phyloP scores from a whole-genome alignment of 2,113 vertebrate species.

The Odontophorus gujanensis region DNA sequence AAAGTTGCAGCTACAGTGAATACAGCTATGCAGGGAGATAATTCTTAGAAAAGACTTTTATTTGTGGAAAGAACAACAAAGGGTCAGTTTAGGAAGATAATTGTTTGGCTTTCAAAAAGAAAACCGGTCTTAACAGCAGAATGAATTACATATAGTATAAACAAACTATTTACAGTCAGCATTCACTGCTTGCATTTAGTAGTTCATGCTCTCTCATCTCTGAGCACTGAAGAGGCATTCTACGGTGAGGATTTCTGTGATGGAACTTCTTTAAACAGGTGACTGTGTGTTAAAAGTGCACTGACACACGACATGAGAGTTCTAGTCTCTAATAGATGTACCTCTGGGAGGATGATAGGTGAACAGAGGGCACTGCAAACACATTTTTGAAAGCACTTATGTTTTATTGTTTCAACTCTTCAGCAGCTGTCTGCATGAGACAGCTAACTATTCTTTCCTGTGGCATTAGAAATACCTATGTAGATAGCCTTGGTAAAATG shows the following conservation, averaged over 20 bases:
- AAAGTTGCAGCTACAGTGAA: neutral
- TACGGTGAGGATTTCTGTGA: slow-evolving; percentile 59
- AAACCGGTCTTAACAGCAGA: neutral
- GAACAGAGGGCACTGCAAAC: neutral
- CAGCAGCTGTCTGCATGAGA: neutral
- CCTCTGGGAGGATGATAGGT: neutral
- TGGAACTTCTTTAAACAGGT: slow-evolving; percentile 67
- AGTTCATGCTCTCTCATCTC: slow-evolving; percentile 5
- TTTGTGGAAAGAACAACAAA: neutral
- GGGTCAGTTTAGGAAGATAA: neutral
- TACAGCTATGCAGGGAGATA: neutral
- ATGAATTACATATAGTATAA: neutral
- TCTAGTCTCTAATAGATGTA: neutral
- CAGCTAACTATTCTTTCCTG: neutral
- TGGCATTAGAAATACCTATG: neutral
- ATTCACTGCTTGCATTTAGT: neutral
- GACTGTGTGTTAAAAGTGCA: slow-evolving; percentile 49
- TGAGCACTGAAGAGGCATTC: slow-evolving; percentile 45
- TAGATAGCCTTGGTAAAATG: slow-evolving; percentile 3
- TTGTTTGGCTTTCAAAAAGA: neutral
- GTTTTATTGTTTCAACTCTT: neutral
- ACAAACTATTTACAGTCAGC: neutral
- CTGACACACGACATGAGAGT: neutral
- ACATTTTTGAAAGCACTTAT: neutral
- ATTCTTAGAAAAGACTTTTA: neutral